Evolutionary conservation across 1,140 invertebrate genomes (phyloP).

Genomic region (Ephestia elutella): DNA sequence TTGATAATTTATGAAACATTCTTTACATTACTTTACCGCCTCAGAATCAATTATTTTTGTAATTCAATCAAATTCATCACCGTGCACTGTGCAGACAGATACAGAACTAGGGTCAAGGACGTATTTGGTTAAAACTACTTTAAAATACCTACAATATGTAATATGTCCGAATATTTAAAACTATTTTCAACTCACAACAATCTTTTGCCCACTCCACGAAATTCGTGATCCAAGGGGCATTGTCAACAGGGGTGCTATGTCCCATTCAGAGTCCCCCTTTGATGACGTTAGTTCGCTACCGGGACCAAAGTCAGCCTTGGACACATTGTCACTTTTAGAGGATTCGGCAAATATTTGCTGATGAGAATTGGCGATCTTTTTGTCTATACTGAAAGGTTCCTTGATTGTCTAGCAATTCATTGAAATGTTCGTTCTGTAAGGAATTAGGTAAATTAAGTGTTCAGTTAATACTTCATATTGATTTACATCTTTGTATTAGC

Average conservation of each 20-base stretch:
- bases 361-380: conserved; percentile 20
- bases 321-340: conserved; percentile 35
- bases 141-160: no score
- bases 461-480: no score
- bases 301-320: conserved; percentile 38
- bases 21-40: no score
- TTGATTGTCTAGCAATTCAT: background rate
- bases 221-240: conserved; percentile 10
- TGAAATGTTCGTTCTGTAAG: background rate
- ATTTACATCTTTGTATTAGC: no score
- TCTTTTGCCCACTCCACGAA: background rate
- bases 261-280: conserved; percentile 38
- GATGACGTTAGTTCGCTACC: conserved; percentile 44
- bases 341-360: conserved; percentile 27
- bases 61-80: no score
- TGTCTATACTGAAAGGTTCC: conserved; percentile 12
- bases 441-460: background rate
- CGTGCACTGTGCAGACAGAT: no score
- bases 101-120: no score
- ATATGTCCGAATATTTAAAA: no score
- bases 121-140: background rate
- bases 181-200: background rate
- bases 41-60: no score
- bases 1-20: no score
- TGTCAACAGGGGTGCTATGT: conserved; percentile 39